Base-by-base conservation (phyloP, 2,797 vertebrate genomes). In the Poliocrania exsul region DNA sequence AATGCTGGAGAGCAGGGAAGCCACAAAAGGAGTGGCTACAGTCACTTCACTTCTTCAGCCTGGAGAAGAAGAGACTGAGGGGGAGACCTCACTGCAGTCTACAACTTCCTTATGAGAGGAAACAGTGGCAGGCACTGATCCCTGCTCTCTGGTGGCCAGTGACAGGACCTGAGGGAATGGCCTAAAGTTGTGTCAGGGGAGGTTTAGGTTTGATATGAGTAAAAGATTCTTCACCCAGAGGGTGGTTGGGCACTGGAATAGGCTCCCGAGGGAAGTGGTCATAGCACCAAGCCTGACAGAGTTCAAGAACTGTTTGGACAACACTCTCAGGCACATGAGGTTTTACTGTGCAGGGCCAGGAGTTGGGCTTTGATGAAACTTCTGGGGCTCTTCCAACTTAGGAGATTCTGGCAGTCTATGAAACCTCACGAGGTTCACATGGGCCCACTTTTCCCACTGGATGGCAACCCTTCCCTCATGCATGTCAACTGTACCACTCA, bases 381-480 rank as follows among this genome's bases (percentile, higher is more conserved):
- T 46, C 14, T 46, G 31, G 23, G 62, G n/a, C 6, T 24, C 31
- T 65, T 65, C 23, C 42, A 47, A 17, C 23, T 47, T 23, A 65
- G 31, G 31, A 65, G 31, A 25, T 46, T 65, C 16, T 47, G n/a
- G 16, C 23, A 65, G 25, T 65, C 44, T 47, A 10, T 33, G 62
- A 47, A 25, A 46, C 42, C 23, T 65, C 23, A 25, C 17, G 5
- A 64, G 15, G 31, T 46, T 64, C 42, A 65, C 23, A 33, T 19
- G 28, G 37, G 14, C 19, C 37, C 56, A 62, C 11, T 50, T n/a
- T 37, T 62, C 0, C 0, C 44, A 28, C n/a, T 38, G n/a, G 24
- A 70, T 25, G 37, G 14, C n/a, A 75, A 29, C 24, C 16, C 20
- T 38, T 57, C 8, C n/a, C 13, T 15, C n/a, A 6, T 10, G 11